phyloP scores from a whole-genome alignment of 1,140 invertebrate species.

The Pachyrhynchus sulphureomaculatus region DNA sequence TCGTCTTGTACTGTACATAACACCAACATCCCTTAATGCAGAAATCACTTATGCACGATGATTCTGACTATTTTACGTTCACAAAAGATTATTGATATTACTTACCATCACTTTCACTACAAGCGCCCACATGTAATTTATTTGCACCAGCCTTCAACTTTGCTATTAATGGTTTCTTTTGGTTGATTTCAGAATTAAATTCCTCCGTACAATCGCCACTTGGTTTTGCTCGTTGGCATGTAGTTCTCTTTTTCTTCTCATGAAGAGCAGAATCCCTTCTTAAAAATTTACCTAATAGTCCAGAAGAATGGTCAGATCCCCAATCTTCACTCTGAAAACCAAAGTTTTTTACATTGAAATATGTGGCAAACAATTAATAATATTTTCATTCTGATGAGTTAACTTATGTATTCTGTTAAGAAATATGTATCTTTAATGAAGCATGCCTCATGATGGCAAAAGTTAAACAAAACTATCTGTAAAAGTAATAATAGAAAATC shows the following conservation, averaged over 20 bases:
- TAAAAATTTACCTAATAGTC: conserved; percentile 68
- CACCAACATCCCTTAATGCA: no score
- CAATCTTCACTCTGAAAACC: conserved; percentile 72
- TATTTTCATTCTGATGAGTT: background rate
- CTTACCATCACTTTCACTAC: conserved; percentile 69
- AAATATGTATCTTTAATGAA: no score
- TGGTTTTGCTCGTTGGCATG: conserved; percentile 41
- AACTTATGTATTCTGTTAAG: no score
- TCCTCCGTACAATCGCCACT: conserved; percentile 38
- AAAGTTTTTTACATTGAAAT: conserved; percentile 10
- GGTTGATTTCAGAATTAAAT: conserved; percentile 8
- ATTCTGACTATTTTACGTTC: no score
- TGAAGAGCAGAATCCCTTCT: conserved; percentile 61
- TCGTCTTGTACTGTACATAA: no score
- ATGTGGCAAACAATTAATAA: background rate
- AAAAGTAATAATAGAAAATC: no score
- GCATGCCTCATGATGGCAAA: no score
- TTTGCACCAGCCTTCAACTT: conserved; percentile 71
- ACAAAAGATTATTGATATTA: no score
- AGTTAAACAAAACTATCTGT: no score
- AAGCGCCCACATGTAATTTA: conserved; percentile 59
- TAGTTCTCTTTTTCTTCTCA: conserved; percentile 47
- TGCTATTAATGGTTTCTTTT: conserved; percentile 64
- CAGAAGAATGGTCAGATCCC: conserved; percentile 70
- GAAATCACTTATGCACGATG: no score